Evolutionary conservation across 1,140 invertebrate genomes (phyloP), one percentile per base, ranked within the genome.

Genomic region (Drosophila asahinai): DNA sequence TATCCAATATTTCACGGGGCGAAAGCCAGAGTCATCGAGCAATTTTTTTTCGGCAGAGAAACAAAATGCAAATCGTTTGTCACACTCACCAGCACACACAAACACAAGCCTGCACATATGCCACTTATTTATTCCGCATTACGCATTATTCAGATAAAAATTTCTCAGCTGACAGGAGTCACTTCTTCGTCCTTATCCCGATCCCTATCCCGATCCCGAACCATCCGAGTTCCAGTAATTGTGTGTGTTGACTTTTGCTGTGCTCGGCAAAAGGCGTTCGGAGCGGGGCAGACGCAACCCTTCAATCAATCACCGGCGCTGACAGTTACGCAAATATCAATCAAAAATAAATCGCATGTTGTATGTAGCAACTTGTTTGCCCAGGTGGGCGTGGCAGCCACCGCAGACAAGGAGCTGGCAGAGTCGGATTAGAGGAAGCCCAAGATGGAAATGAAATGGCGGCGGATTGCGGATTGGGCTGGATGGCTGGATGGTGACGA

Each of bases 261-360:
- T 62, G 75, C 64, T 77, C 22, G 57, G 63, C 64, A 77, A 61
- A 77, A 62, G 17, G 58, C 38, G 25, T 57, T 40, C 33, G 25
- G 33, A 42, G 25, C 22, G 47, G 48, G 57, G 40, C n/a, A 15
- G 54, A 60, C 77, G 75, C 75, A 76, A 87, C 84, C 72, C 83
- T 86, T 86, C 83, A 86, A 86, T 86, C 83, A 86, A 86, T 86
- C 83, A 87, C 83, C 83, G 51, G 70, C 77, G 83, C 78, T 86
- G 83, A 86, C 83, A 87, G 83, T 86, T 86, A 86, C 83, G 83
- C 83, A 86, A 86, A 86, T 86, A 86, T 86, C 83, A 86, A 86
- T 86, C 83, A 86, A 86, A 86, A 80, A 86, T 86, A 86, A 86
- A 86, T 87, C 84, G 84, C 76, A 87, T 86, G 76, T 78, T 78